A percentile compares a stretch with the other conserved stretches of the same genome.
Evolutionary conservation across 2,888 invertebrate genomes (phyloP).

Genomic region (Drosophila planitibia): DNA sequence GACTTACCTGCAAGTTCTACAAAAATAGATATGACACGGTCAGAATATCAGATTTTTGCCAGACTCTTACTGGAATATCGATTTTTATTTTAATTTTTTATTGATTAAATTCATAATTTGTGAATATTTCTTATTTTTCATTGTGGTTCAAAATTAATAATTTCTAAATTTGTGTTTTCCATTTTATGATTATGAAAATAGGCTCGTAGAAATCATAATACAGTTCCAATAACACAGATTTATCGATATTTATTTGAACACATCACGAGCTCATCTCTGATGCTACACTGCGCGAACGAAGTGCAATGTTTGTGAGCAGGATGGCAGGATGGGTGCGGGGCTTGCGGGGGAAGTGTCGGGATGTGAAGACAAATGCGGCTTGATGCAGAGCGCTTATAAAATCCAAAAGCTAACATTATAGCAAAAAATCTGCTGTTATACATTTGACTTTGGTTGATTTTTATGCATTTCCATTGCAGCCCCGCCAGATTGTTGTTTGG

Average conservation of each 20-base stretch:
- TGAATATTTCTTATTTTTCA: not conserved
- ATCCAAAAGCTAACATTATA: slow-evolving; percentile 75
- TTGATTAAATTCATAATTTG: not conserved
- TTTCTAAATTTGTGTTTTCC: not conserved
- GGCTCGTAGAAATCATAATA: too few species aligned
- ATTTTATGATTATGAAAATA: not conserved
- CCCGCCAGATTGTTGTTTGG: slow-evolving; percentile 13
- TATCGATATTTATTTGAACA: not conserved
- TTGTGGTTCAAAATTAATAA: not conserved
- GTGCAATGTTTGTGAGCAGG: not conserved
- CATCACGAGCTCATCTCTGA: slow-evolving; percentile 48
- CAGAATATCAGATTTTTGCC: not conserved
- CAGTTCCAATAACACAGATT: not conserved
- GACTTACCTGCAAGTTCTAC: not conserved
- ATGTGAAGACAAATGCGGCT: slow-evolving; percentile 58
- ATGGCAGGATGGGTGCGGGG: not conserved
- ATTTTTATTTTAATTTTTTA: not conserved
- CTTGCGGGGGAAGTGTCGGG: not conserved
- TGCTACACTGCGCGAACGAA: slow-evolving; percentile 17
- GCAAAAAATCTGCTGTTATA: slow-evolving; percentile 70
- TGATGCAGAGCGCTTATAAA: slow-evolving; percentile 60
- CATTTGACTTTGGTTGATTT: slow-evolving; percentile 73
- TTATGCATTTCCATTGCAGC: slow-evolving; percentile 52
- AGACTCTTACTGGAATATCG: not conserved
- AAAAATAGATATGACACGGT: not conserved